A percentile compares a stretch with the other conserved stretches of the same genome.
Evolutionary conservation across 2,113 vertebrate genomes (phyloP).

Genomic region (Neogale vison): DNA sequence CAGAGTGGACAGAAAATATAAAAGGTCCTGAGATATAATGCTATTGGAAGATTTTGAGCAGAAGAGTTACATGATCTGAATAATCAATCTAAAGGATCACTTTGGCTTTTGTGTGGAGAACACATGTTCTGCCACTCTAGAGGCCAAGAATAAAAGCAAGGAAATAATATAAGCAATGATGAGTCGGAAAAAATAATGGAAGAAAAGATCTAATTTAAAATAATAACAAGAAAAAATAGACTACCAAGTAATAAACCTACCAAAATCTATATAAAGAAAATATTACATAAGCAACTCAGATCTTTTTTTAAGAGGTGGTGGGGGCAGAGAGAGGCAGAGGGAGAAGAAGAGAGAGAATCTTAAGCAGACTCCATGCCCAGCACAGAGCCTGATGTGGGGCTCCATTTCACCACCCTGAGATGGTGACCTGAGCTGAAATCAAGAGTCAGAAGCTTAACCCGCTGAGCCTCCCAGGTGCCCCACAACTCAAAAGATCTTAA

Average conservation of each 20-base stretch:
- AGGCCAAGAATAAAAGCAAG: not conserved
- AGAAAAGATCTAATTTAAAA: not conserved
- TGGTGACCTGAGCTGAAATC: not conserved
- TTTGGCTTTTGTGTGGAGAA: not conserved
- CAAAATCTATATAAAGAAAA: constrained; percentile 25
- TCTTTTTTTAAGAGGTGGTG: not conserved
- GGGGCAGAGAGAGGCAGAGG: not conserved
- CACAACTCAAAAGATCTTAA: not conserved
- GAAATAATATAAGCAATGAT: not conserved
- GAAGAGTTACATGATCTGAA: not conserved
- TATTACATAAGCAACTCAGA: not conserved
- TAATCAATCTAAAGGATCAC: not conserved
- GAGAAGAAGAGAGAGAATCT: not conserved
- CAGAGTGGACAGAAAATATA: not conserved
- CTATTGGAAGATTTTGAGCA: not conserved
- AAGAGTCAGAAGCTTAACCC: not conserved
- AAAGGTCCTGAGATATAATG: not conserved
- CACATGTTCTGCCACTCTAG: not conserved
- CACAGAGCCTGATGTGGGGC: not conserved
- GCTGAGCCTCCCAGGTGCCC: not conserved
- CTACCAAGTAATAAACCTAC: not conserved
- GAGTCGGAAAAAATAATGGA: not conserved
- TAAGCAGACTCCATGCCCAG: not conserved
- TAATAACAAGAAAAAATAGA: not conserved
- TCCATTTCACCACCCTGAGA: not conserved